phyloP scores from a whole-genome alignment of 2,113 vertebrate genomes.

The Cavia aperea region DNA sequence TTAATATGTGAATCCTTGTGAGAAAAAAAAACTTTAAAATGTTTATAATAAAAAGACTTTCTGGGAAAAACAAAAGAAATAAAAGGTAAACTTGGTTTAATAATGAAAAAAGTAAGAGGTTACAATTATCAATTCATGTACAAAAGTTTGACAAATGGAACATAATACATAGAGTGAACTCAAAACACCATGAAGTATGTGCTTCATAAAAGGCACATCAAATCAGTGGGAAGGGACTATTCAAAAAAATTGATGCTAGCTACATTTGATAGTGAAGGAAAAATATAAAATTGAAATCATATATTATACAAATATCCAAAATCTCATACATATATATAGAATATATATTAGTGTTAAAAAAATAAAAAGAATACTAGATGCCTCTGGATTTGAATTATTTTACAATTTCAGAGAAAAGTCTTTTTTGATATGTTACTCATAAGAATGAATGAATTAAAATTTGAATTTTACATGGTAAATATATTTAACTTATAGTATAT shows the following conservation, averaged over 20 bases:
- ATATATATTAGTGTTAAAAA: background rate
- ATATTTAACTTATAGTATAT: background rate
- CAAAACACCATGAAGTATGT: background rate
- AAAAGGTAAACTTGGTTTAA: background rate
- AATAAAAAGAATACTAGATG: background rate
- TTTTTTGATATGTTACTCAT: background rate
- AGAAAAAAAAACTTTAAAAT: background rate
- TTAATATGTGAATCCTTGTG: background rate
- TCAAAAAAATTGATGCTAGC: background rate
- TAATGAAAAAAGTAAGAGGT: background rate
- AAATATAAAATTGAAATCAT: background rate
- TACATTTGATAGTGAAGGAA: background rate
- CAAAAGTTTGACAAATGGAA: background rate
- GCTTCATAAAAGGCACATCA: background rate
- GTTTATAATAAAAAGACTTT: background rate
- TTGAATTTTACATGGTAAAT: background rate
- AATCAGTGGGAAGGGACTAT: background rate
- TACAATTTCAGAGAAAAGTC: background rate
- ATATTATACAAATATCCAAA: background rate
- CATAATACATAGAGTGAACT: background rate
- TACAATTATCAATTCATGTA: background rate
- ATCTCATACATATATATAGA: background rate
- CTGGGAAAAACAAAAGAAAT: background rate
- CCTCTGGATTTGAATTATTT: background rate
- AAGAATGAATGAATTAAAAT: constrained; percentile 9